These are phyloP conservation scores for Agrypnia vestita DNA, from an alignment of 1,140 invertebrate genomes.

Conservation along the genomic window DNA sequence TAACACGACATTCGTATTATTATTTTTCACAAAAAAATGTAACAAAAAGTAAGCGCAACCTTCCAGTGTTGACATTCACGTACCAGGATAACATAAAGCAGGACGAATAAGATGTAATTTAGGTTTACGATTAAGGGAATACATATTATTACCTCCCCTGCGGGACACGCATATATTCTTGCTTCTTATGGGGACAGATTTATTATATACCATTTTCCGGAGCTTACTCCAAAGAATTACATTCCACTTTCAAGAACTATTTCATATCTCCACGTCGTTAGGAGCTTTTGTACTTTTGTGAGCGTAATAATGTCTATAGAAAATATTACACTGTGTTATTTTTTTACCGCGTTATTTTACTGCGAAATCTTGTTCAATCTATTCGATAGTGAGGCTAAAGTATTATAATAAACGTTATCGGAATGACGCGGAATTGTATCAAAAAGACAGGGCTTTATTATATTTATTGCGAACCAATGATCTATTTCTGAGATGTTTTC, in stretches of 20 bases:
- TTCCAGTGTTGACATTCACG: not conserved
- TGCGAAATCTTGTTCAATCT: too few species aligned
- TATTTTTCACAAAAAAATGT: too few species aligned
- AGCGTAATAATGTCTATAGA: conserved; percentile 33
- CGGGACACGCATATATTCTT: conserved; percentile 16
- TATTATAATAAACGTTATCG: too few species aligned
- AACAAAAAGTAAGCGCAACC: too few species aligned
- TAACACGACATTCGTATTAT: too few species aligned
- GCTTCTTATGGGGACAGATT: conserved; percentile 45
- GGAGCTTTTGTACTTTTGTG: conserved; percentile 12
- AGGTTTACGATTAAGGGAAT: not conserved
- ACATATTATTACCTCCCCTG: not conserved
- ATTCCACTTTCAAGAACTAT: conserved; percentile 30
- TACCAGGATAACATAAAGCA: conserved; percentile 6
- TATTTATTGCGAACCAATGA: too few species aligned
- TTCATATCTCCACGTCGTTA: conserved; percentile 26
- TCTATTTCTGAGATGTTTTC: too few species aligned
- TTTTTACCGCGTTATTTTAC: too few species aligned
- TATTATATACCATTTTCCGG: conserved; percentile 45
- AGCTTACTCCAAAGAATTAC: too few species aligned
- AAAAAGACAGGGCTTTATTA: too few species aligned
- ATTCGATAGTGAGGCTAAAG: too few species aligned
- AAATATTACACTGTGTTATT: conserved; percentile 11
- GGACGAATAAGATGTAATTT: conserved; percentile 17
- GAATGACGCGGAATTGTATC: too few species aligned